Conservation (phyloP, 2,797 vertebrate species). For the Etheostoma perlongum region DNA sequence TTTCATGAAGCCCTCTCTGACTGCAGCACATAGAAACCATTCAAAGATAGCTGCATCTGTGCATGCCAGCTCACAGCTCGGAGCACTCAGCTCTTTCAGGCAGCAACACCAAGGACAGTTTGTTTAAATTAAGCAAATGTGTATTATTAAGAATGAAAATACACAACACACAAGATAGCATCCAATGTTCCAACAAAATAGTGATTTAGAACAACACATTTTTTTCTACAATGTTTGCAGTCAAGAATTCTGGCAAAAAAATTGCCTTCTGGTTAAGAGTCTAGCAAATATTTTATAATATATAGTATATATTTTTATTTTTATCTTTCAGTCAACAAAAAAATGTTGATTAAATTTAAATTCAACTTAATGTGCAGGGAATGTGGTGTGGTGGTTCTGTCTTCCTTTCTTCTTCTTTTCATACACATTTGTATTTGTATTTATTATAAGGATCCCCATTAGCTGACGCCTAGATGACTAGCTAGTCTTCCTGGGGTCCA, state of each 20-base stretch:
- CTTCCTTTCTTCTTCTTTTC: constrained; percentile 41
- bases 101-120: neutral
- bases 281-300: neutral
- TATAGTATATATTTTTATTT: neutral
- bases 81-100: constrained; percentile 8
- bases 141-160: constrained; percentile 13
- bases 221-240: neutral
- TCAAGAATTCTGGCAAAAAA: neutral
- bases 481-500: too few species aligned
- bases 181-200: neutral
- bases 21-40: constrained; percentile 36
- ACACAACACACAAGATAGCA: neutral
- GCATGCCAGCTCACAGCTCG: constrained; percentile 8
- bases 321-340: constrained; percentile 6
- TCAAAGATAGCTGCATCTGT: neutral
- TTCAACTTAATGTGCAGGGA: constrained; percentile 22
- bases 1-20: constrained; percentile 20
- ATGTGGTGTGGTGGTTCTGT: neutral
- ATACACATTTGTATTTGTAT: constrained; percentile 22
- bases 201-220: neutral
- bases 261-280: neutral
- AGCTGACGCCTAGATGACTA: too few species aligned
- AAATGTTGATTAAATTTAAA: constrained; percentile 11
- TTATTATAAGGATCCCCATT: too few species aligned
- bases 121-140: neutral